Base-by-base conservation (phyloP, 2,113 vertebrate species). In the Emydura subglobosa region DNA sequence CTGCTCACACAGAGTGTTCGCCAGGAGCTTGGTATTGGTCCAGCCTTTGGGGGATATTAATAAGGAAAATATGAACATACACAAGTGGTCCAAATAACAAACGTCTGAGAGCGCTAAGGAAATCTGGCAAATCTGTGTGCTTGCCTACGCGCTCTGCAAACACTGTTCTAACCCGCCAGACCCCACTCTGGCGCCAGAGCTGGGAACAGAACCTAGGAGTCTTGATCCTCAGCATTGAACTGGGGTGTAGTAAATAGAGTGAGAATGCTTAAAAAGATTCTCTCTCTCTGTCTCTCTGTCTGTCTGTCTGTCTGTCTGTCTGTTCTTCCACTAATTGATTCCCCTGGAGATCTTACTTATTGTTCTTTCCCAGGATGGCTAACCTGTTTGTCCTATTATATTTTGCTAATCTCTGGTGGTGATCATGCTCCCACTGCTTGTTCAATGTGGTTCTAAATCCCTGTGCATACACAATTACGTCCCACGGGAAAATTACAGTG, bases 401-500 rank as follows among this genome's bases (percentile, higher is more conserved):
- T 86, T 91, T 31, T 87, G 13, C 65, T 93, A 89, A 92, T 78
- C 59, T 89, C 91, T 93, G 88, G 94, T 88, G 80, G 94, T 94
- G 88, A 90, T 93, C n/a, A 83, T 11, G 84, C 95, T 59, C 27
- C 17, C 57, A 59, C 10, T 27, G 25, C 57, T 25, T 59, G 19
- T 27, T 95, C 84, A 91, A 21, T 84, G 34, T 90, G 88, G 88
- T 83, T 93, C 84, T 88, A 95, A 82, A 17, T 94, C 92, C 1
- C 85, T 84, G 59, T 85, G 84, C 72, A 79, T 82, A 85, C 55
- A 17, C 90, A 96, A 85, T 93, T 90, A 21, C 80, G 78, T 96
- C 96, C 94, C 90, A 72, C 61, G 82, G 86, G 90, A 97, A 96
- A 94, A 97, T 97, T 95, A 96, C 22, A 96, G 89, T 86, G 10